These are phyloP conservation scores for Ictidomys tridecemlineatus DNA, from an alignment of 2,113 vertebrate genomes.

Conservation along the genomic window DNA sequence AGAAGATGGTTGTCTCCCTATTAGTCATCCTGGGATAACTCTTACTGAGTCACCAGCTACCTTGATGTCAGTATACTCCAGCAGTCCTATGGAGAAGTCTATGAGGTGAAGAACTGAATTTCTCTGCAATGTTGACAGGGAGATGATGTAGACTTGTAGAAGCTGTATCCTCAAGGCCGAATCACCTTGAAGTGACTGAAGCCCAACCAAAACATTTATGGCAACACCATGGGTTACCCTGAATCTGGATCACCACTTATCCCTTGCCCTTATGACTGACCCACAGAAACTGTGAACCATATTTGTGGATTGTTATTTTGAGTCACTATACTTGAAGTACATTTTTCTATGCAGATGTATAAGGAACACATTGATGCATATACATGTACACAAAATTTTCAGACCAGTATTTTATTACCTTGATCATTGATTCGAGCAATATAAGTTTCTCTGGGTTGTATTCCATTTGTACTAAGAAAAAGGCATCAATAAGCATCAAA, in stretches of 20 bases:
- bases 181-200: not conserved
- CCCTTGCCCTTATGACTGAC: not conserved
- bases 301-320: not conserved
- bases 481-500: not conserved
- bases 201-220: not conserved
- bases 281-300: not conserved
- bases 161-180: accelerated
- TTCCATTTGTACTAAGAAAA: not conserved
- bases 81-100: accelerated
- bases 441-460: not conserved
- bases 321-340: not conserved
- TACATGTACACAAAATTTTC: not conserved
- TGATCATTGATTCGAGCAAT: not conserved
- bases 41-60: not conserved
- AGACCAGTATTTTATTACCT: not conserved
- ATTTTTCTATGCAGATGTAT: not conserved
- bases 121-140: not conserved
- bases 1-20: not conserved
- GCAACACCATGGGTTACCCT: no score
- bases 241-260: not conserved
- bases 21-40: not conserved
- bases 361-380: not conserved
- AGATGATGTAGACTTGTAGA: not conserved
- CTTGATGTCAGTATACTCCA: not conserved
- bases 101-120: not conserved